Evolutionary conservation across 2,888 invertebrate genomes (phyloP).

Genomic region (Synanthedon formicaeformis): DNA sequence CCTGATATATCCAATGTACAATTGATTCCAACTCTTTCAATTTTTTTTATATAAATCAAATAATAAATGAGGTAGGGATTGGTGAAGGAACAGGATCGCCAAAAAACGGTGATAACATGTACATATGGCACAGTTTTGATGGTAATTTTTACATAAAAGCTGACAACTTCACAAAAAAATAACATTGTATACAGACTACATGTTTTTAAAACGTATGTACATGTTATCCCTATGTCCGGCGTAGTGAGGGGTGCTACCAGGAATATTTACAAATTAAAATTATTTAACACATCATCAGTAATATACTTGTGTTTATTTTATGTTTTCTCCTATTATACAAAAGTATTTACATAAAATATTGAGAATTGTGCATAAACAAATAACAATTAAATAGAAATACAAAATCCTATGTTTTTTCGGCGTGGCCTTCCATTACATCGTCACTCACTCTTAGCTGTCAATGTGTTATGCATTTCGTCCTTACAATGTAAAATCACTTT

Average conservation of each 20-base stretch:
- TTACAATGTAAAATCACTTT: slow-evolving; percentile 68
- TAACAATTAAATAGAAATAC: slow-evolving; percentile 72
- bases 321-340: slow-evolving; percentile 70
- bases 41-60: neutral
- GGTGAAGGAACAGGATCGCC: slow-evolving; percentile 42
- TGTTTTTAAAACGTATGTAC: slow-evolving; percentile 31
- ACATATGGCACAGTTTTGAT: slow-evolving; percentile 22
- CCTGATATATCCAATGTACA: neutral
- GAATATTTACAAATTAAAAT: slow-evolving; percentile 71
- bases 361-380: slow-evolving; percentile 73
- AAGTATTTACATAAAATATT: slow-evolving; percentile 72
- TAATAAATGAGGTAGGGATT: neutral
- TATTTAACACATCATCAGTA: slow-evolving; percentile 68
- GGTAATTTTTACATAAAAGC: slow-evolving; percentile 3
- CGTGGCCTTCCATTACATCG: slow-evolving; percentile 62
- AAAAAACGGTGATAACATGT: slow-evolving; percentile 61
- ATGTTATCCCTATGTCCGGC: slow-evolving; percentile 68
- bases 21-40: neutral
- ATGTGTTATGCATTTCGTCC: slow-evolving; percentile 65
- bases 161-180: slow-evolving; percentile 3
- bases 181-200: slow-evolving; percentile 1
- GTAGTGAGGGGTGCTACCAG: slow-evolving; percentile 71
- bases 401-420: slow-evolving; percentile 60
- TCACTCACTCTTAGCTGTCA: slow-evolving; percentile 63
- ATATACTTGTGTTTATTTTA: slow-evolving; percentile 73